Conservation (phyloP, 1,140 invertebrate genomes). For the Gyrodactylus bullatarudis region DNA sequence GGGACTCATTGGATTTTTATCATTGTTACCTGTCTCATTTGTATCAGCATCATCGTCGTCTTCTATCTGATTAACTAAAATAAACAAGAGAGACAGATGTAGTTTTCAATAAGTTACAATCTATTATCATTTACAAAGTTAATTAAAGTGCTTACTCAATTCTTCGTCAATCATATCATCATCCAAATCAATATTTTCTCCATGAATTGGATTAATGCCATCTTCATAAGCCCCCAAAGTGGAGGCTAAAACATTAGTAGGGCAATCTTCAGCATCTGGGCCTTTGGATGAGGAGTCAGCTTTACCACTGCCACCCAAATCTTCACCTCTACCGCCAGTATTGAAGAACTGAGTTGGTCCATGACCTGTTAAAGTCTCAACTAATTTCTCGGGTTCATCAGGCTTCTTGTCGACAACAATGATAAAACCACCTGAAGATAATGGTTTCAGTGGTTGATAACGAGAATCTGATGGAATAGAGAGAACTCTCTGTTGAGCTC, state of each 20-base stretch:
- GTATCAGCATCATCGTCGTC: background rate
- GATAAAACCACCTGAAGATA: slow-evolving; percentile 58
- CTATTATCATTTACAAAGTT: background rate
- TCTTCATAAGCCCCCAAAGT: background rate
- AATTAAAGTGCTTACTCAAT: background rate
- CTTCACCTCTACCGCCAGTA: background rate
- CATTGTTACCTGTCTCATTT: background rate
- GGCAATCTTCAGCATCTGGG: background rate
- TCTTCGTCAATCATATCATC: background rate
- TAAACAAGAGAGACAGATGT: background rate
- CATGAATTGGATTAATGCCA: background rate
- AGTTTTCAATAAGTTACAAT: background rate
- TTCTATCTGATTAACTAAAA: background rate
- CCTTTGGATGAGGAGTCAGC: background rate
- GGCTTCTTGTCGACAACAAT: slow-evolving; percentile 41
- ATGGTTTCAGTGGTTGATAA: slow-evolving; percentile 53
- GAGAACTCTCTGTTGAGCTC: slow-evolving; percentile 59
- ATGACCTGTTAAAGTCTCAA: slow-evolving; percentile 43
- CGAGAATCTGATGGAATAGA: slow-evolving; percentile 38
- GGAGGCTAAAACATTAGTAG: background rate
- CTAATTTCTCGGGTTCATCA: slow-evolving; percentile 43
- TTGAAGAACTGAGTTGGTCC: background rate
- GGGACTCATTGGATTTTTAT: background rate
- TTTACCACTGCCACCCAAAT: background rate
- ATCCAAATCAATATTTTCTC: background rate